These are phyloP conservation scores for Mirounga angustirostris DNA, from an alignment of 2,113 vertebrate species.

Conservation along the genomic window DNA sequence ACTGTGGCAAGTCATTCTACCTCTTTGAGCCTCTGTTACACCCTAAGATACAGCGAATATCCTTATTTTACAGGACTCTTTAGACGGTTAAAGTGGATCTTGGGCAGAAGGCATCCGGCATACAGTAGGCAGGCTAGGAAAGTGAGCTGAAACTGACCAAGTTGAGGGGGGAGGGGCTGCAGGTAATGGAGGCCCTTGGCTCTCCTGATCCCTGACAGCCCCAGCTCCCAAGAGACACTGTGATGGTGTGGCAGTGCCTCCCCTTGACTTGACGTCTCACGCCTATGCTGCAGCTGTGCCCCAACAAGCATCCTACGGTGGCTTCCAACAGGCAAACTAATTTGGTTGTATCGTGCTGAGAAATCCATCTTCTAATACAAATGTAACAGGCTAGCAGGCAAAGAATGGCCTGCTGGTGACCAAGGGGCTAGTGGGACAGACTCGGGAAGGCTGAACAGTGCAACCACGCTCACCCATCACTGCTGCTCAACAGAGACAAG, in stretches of 20 bases:
- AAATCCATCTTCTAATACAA: constrained; percentile 11
- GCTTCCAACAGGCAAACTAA: constrained; percentile 43
- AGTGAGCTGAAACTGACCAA: not conserved
- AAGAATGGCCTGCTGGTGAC: not conserved
- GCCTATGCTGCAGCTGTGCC: not conserved
- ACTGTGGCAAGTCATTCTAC: not conserved
- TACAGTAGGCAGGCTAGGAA: not conserved
- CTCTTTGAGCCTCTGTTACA: not conserved
- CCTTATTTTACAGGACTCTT: not conserved
- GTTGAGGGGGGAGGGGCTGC: not conserved
- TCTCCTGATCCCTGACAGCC: rapidly evolving
- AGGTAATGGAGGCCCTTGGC: not conserved
- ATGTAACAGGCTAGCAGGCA: constrained; percentile 18
- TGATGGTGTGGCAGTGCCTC: not conserved
- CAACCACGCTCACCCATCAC: too few species aligned
- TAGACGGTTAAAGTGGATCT: not conserved
- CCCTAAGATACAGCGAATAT: not conserved
- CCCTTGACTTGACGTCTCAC: not conserved
- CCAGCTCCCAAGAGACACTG: not conserved
- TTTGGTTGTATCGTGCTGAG: not conserved
- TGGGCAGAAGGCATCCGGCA: not conserved
- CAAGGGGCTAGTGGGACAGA: not conserved
- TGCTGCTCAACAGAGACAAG: not conserved
- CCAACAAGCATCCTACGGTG: not conserved
- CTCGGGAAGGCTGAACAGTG: not conserved